phyloP scores from a whole-genome alignment of 2,113 vertebrate genomes.

The Pycnonotus jocosus region DNA sequence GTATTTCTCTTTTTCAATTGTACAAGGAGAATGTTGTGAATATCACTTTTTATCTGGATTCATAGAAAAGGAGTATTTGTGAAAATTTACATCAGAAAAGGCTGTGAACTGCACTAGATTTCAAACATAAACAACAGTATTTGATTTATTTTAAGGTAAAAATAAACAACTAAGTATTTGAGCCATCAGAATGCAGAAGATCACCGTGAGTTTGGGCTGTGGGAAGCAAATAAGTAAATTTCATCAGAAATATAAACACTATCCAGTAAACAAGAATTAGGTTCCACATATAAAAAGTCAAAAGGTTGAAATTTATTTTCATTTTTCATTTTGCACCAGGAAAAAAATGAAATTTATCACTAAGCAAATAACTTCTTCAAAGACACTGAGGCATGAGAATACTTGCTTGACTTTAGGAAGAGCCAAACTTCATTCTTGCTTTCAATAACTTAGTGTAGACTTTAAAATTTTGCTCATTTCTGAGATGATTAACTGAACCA shows the following conservation, averaged over 20 bases:
- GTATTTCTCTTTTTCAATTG: neutral
- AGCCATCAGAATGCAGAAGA: neutral
- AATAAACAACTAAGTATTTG: neutral
- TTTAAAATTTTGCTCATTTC: neutral
- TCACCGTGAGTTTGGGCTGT: accelerated
- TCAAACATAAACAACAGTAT: neutral
- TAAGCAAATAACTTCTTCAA: neutral
- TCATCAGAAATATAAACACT: neutral
- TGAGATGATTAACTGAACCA: neutral
- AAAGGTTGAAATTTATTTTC: neutral
- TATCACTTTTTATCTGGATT: neutral
- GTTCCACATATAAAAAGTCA: neutral
- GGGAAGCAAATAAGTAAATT: neutral
- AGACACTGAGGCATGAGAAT: neutral
- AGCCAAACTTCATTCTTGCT: neutral
- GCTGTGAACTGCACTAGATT: neutral
- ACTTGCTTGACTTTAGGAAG: neutral
- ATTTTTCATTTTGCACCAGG: neutral
- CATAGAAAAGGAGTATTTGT: neutral
- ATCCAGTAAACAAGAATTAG: neutral
- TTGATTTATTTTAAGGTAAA: neutral
- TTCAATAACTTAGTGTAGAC: neutral
- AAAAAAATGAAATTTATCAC: neutral
- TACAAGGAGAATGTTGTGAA: neutral
- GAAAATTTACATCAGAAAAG: neutral